Evolutionary conservation across 1,140 invertebrate species (phyloP), one percentile per base, ranked within the genome.

Genomic region (Acyrthosiphon pisum): DNA sequence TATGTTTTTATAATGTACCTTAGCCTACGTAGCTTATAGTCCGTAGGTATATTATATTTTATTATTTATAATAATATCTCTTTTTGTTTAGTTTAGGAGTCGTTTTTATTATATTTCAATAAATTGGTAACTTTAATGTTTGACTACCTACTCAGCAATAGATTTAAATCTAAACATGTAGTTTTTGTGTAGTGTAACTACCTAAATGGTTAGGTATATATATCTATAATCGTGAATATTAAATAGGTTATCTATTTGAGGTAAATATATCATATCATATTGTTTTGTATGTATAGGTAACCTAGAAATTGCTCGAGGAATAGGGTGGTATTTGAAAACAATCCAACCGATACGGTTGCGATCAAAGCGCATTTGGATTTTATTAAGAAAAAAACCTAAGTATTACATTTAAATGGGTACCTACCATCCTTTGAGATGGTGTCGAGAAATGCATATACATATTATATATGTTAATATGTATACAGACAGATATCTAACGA

Each of bases 51-150:
- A 48, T 88, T 37, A 46, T 90, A 56, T 89, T 35, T 53, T 90
- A 56, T n/a, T 60, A 60, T 60, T 90, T 90, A 90, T 90, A 88
- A 53, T 50, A 50, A 68, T 68, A 20, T 90, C 26, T 90, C n/a
- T 90, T 44, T 90, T n/a, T 84, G 23, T 41, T 86, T 86, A 76
- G 18, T 44, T 90, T 90, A 68, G 37, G 53, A 68, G 89, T 68
- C 26, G 35, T 44, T 60, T 90, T 90, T 90, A 56, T 90, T 90
- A n/a, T 68, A 90, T 23, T 87, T 37, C 8, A 89, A 50, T 91
- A 91, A 81, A 83, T 91, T 91, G 90, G 90, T 91, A 91, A 91
- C 90, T 91, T 91, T 37, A 50, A 91, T 14, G 56, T 90, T 90
- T 90, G 89, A 90, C 89, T 90, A 90, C 26, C 89, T 90, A 90